phyloP scores from a whole-genome alignment of 2,888 invertebrate genomes.

The Tridacna gigas region DNA sequence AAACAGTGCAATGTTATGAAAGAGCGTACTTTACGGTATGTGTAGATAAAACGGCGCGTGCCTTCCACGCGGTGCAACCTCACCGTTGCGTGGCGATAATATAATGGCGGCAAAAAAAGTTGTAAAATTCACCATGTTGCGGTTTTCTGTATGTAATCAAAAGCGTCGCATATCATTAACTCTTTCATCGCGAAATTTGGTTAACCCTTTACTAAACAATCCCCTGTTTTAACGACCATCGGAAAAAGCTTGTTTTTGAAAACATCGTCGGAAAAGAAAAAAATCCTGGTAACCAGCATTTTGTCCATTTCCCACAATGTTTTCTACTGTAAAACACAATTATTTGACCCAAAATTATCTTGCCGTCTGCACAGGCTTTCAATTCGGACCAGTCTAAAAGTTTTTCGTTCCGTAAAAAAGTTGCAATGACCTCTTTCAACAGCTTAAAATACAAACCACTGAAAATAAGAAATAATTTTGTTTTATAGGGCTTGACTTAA shows the following conservation, averaged over 20 bases:
- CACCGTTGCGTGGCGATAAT: slow-evolving; percentile 10
- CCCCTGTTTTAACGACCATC: background rate
- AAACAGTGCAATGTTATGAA: background rate
- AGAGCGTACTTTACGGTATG: slow-evolving; percentile 5
- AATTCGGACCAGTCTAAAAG: too few species aligned
- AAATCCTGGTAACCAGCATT: background rate
- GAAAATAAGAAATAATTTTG: too few species aligned
- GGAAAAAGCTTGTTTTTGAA: background rate
- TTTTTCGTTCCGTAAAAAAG: too few species aligned
- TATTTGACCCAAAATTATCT: too few species aligned
- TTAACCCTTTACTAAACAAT: background rate
- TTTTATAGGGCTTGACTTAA: too few species aligned
- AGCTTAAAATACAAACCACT: too few species aligned
- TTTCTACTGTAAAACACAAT: too few species aligned
- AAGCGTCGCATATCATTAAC: slow-evolving; percentile 18
- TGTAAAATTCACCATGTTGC: slow-evolving; percentile 20
- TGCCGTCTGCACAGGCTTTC: too few species aligned
- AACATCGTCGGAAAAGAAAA: background rate
- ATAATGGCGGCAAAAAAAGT: slow-evolving; percentile 5
- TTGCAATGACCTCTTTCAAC: too few species aligned
- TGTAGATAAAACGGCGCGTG: slow-evolving; percentile 27
- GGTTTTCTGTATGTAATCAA: slow-evolving; percentile 18
- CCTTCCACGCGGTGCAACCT: slow-evolving; percentile 22
- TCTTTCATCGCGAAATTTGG: background rate
- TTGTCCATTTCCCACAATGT: too few species aligned